These are phyloP conservation scores for Cheilosia vulpina DNA, from an alignment of 2,888 invertebrate species.

Conservation along the genomic window DNA sequence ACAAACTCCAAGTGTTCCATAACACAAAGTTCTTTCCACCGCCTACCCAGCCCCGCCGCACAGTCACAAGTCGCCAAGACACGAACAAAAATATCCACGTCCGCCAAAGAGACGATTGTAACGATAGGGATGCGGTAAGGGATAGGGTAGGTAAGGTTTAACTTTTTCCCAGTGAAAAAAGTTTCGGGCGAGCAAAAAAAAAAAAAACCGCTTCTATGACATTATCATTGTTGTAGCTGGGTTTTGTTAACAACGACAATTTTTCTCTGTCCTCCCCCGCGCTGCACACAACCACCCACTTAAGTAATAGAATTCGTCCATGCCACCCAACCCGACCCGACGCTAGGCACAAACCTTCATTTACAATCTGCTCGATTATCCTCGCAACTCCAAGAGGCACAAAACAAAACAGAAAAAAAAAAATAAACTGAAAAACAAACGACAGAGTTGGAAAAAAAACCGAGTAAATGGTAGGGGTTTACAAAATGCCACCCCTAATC, in stretches of 20 bases:
- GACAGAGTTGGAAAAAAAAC: slow-evolving; percentile 24
- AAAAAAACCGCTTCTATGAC: slow-evolving; percentile 63
- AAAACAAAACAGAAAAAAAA: slow-evolving; percentile 8
- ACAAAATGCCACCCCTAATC: slow-evolving; percentile 58
- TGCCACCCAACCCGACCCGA: neutral
- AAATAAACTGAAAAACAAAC: slow-evolving; percentile 15
- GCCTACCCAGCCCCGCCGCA: neutral
- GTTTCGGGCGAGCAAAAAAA: slow-evolving; percentile 28
- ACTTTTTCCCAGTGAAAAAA: slow-evolving; percentile 50
- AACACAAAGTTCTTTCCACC: slow-evolving; percentile 26
- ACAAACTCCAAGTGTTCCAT: slow-evolving; percentile 56
- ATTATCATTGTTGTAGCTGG: slow-evolving; percentile 75
- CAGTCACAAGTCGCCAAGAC: slow-evolving; percentile 54
- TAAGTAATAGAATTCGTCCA: slow-evolving; percentile 35
- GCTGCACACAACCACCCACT: slow-evolving; percentile 24
- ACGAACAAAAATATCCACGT: slow-evolving; percentile 19
- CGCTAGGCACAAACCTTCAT: slow-evolving; percentile 49
- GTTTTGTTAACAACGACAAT: slow-evolving; percentile 74
- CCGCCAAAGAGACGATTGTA: slow-evolving; percentile 47
- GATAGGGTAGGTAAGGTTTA: slow-evolving; percentile 42
- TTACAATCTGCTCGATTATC: slow-evolving; percentile 75
- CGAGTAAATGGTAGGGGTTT: neutral
- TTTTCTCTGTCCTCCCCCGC: slow-evolving; percentile 25
- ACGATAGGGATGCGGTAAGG: slow-evolving; percentile 47
- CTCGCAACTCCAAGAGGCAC: slow-evolving; percentile 35